Conservation (phyloP, 2,797 vertebrate species). For the Falco cherrug region DNA sequence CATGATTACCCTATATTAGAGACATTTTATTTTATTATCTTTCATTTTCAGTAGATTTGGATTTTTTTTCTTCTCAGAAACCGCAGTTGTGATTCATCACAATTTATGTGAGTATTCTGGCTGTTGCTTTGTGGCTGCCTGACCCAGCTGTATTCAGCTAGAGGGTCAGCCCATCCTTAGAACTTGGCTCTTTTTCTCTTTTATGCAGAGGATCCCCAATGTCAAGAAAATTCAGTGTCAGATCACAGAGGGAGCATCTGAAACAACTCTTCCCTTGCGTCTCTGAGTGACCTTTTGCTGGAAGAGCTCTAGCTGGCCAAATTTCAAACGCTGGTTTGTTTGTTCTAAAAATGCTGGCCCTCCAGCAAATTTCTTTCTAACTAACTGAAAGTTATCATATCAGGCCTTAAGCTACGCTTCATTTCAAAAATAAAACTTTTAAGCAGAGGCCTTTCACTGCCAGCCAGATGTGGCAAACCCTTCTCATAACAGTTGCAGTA, state of each 20-base stretch:
- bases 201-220: neutral
- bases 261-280: neutral
- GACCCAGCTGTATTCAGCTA: neutral
- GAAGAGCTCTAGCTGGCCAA: neutral
- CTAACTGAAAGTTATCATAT: neutral
- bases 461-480: neutral
- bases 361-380: neutral
- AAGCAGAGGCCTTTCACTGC: neutral
- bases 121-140: neutral
- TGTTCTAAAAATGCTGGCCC: neutral
- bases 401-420: neutral
- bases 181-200: neutral
- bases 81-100: neutral
- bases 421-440: neutral
- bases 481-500: neutral
- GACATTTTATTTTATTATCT: constrained; percentile 32
- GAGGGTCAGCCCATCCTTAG: neutral
- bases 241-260: neutral
- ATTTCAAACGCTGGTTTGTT: neutral
- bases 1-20: constrained; percentile 39
- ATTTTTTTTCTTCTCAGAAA: neutral
- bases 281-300: neutral
- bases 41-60: constrained; percentile 5
- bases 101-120: neutral
- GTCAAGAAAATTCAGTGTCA: neutral